Conservation (phyloP, 2,888 invertebrate species). For the Pyrrhosoma nymphula region DNA sequence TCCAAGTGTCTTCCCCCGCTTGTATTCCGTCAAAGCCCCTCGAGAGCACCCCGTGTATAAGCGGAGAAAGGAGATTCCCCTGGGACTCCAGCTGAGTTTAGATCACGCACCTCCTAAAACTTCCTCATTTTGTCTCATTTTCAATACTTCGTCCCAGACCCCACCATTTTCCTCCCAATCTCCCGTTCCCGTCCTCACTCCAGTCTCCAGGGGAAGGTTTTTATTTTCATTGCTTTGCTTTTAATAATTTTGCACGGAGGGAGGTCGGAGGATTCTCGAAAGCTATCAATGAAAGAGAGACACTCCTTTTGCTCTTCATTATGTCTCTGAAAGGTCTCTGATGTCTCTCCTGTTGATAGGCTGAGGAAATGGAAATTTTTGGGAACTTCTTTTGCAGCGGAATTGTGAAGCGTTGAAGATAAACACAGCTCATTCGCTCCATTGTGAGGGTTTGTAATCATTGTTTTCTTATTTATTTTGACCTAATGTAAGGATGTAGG, state of each 20-base stretch:
- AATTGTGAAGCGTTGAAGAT: background rate
- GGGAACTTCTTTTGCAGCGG: background rate
- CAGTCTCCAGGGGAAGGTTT: background rate
- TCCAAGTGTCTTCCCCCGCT: background rate
- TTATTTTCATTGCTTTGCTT: background rate
- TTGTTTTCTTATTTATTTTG: background rate
- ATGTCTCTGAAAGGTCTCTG: background rate
- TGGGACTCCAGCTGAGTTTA: background rate
- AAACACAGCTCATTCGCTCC: background rate
- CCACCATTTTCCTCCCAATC: background rate
- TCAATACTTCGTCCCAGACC: background rate
- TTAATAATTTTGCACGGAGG: background rate
- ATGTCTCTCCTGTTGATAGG: background rate
- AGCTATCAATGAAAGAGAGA: background rate
- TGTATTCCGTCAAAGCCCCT: background rate
- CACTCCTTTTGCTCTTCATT: background rate
- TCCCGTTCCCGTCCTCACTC: background rate
- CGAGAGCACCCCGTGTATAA: background rate
- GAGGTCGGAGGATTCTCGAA: background rate
- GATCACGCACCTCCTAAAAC: background rate
- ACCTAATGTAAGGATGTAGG: too few relatives aligned
- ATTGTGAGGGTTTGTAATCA: background rate
- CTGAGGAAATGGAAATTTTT: background rate
- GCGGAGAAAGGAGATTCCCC: background rate
- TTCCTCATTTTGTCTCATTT: background rate